Conservation (phyloP, 2,888 invertebrate species). For the Dryocosmus kuriphilus region DNA sequence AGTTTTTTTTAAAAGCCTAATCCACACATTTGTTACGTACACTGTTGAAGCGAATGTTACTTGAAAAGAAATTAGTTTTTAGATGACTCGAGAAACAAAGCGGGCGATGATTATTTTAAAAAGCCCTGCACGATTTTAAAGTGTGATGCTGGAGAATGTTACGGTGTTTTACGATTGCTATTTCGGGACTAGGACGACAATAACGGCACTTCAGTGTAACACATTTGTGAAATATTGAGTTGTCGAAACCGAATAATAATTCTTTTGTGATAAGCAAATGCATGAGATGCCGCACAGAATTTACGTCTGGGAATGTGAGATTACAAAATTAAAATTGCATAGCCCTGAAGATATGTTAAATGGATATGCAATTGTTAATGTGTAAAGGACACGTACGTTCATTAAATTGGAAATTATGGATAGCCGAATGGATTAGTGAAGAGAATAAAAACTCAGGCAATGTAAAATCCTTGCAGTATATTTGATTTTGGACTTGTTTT, state of each 20-base stretch:
- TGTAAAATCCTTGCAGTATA: conserved; percentile 51
- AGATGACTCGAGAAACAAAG: conserved; percentile 17
- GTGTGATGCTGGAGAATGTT: conserved; percentile 61
- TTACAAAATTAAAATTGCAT: conserved; percentile 25
- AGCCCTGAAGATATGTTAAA: conserved; percentile 18
- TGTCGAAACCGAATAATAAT: conserved; percentile 13
- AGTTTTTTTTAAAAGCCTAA: conserved; percentile 20
- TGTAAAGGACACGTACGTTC: conserved; percentile 8
- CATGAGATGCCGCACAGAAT: conserved; percentile 44
- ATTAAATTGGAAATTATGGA: conserved; percentile 2
- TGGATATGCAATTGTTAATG: conserved; percentile 37
- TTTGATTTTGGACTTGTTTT: conserved; percentile 44
- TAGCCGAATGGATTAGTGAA: neutral
- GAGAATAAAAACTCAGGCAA: conserved; percentile 26
- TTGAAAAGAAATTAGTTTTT: conserved; percentile 28
- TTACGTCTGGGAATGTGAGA: conserved; percentile 50
- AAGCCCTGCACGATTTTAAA: conserved; percentile 60
- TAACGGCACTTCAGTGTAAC: conserved; percentile 45
- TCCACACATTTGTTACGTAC: conserved; percentile 25
- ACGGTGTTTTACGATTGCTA: conserved; percentile 60
- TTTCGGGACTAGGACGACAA: conserved; percentile 54
- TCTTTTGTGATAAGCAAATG: conserved; percentile 40
- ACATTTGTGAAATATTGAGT: conserved; percentile 24
- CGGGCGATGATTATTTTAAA: conserved; percentile 39
- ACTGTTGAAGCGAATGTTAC: conserved; percentile 36